Base-by-base conservation (phyloP, 2,797 vertebrate genomes). In the Chiroxiphia lanceolata region DNA sequence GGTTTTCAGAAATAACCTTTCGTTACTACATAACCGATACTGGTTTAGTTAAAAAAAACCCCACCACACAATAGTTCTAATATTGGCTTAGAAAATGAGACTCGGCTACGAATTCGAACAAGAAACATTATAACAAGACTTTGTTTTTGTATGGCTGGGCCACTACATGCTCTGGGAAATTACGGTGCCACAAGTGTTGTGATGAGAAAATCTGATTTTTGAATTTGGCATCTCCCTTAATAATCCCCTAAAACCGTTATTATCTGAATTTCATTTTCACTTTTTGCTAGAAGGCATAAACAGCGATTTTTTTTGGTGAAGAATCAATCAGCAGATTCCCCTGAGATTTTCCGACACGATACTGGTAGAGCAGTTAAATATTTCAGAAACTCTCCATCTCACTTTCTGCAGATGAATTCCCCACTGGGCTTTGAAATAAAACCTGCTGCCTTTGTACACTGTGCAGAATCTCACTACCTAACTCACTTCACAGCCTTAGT, bases 241-340 rank as follows among this genome's bases (percentile, higher is more conserved):
- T 76, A 89, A 81, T 53, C 85, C 85, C 90, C 85, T 78, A 61
- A 38, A 77, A 87, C 7, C 68, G 13, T 23, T 26, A 13, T 69
- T 61, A 78, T 81, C 83, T 87, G 59, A 82, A 83, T 94, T 95
- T 94, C 89, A 87, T 84, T 94, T 92, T 92, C 74, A 80, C 27
- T 82, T 53, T 79, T 90, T 94, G 61, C 47, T 76, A 86, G 38
- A 82, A 76, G 38, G 27, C 14, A 57, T 8, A 44, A 81, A 42
- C 8, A 34, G 26, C 19, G 26, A 6, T 42, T 65, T 86, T 65
- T 65, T 79, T 67, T 2, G 7, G 8, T 65, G 44, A 78, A 84
- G 34, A 81, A 26, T 88, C 60, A 23, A 38, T 57, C 36, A 82
- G 59, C 33, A 94, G 51, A 72, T 56, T 72, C n/a, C 54, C 51